These are phyloP conservation scores for Isoperla grammatica DNA, from an alignment of 2,888 invertebrate species.

Conservation along the genomic window DNA sequence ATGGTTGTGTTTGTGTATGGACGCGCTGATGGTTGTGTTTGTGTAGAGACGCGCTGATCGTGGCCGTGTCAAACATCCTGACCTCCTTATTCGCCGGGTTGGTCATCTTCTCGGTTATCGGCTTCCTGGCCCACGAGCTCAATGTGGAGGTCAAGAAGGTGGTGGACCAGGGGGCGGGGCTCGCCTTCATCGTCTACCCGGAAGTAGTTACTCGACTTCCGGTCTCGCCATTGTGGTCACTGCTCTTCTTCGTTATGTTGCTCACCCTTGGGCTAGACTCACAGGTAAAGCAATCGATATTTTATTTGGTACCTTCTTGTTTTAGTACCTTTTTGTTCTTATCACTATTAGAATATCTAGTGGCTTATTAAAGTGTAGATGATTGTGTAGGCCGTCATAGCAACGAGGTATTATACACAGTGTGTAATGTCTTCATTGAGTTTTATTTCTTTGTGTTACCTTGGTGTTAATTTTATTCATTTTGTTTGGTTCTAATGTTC, in stretches of 20 bases:
- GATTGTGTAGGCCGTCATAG: too few relatives aligned
- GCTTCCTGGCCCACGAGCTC: slow-evolving; percentile 71
- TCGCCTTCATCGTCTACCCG: slow-evolving; percentile 82
- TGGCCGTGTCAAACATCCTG: slow-evolving; percentile 68
- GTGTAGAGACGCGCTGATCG: slow-evolving; percentile 66
- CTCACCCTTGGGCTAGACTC: slow-evolving; percentile 68
- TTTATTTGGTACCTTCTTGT: too few relatives aligned
- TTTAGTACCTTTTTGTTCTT: too few relatives aligned
- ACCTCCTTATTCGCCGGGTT: slow-evolving; percentile 78
- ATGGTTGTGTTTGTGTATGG: slow-evolving; percentile 44
- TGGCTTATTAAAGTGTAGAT: too few relatives aligned
- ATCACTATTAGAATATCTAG: too few relatives aligned
- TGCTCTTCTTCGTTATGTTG: slow-evolving; percentile 75
- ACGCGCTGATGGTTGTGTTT: slow-evolving; percentile 38
- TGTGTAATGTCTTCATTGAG: too few relatives aligned
- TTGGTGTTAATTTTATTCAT: too few relatives aligned
- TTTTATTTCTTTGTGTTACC: too few relatives aligned
- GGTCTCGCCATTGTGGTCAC: slow-evolving; percentile 74
- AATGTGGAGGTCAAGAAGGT: slow-evolving; percentile 63
- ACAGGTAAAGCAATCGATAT: slow-evolving; percentile 44
- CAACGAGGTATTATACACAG: too few relatives aligned
- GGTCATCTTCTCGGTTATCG: slow-evolving; percentile 76
- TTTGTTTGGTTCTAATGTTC: too few relatives aligned
- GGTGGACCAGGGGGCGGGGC: slow-evolving; percentile 69
- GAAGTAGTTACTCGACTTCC: slow-evolving; percentile 73